These are phyloP conservation scores for Neodiprion pinetum DNA, from an alignment of 1,140 invertebrate genomes.

Conservation along the genomic window DNA sequence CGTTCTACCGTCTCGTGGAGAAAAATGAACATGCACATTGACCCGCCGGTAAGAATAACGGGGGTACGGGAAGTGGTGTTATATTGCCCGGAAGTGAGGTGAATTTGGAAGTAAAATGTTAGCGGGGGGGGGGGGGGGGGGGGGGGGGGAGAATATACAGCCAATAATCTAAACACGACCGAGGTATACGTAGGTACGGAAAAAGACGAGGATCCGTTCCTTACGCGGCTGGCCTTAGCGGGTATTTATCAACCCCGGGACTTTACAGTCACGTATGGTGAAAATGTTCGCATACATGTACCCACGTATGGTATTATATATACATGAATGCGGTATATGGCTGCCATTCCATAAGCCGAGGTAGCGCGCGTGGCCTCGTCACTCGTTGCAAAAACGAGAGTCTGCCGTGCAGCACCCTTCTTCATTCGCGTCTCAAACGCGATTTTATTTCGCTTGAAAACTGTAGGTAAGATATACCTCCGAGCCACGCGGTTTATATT, in stretches of 20 bases:
- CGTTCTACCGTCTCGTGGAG: too few species aligned
- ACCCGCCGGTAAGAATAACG: too few species aligned
- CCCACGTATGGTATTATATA: too few species aligned
- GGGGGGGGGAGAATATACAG: not conserved
- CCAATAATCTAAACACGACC: constrained; percentile 2
- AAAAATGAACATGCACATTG: too few species aligned
- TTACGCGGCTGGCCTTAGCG: not conserved
- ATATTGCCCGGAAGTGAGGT: not conserved
- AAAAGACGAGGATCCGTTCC: not conserved
- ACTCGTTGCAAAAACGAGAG: too few species aligned
- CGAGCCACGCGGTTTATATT: not conserved
- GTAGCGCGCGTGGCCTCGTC: too few species aligned
- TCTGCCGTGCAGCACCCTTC: too few species aligned
- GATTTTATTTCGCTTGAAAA: not conserved
- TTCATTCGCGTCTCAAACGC: not conserved
- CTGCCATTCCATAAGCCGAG: too few species aligned
- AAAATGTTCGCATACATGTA: too few species aligned
- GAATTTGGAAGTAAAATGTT: constrained; percentile 3
- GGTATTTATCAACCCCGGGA: not conserved
- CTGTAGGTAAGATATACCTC: not conserved
- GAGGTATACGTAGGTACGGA: too few species aligned
- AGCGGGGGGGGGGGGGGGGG: not conserved
- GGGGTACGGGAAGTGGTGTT: not conserved
- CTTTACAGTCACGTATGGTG: not conserved
- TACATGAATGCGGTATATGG: too few species aligned